Conservation (phyloP, 1,140 invertebrate genomes). For the Micrasema longulum region DNA sequence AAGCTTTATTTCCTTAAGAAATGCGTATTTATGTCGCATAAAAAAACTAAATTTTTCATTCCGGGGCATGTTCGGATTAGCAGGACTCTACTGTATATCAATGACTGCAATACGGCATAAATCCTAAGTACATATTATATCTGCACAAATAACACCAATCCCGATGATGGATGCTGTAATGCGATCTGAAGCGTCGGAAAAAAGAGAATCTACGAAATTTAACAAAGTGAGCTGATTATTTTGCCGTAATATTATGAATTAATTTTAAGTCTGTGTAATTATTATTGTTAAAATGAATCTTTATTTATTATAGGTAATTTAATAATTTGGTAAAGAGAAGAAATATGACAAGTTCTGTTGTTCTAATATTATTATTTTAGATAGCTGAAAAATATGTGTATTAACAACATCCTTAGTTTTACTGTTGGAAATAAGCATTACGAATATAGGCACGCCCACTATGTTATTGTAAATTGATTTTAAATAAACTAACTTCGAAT, state of each 20-base stretch:
- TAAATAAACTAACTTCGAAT: conserved; percentile 35
- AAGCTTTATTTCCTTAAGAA: too few relatives aligned
- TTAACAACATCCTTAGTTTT: conserved; percentile 34
- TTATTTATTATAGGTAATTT: conserved; percentile 34
- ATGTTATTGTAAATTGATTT: conserved; percentile 39
- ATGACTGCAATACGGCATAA: too few relatives aligned
- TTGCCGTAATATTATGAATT: conserved; percentile 29
- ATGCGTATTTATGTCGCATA: too few relatives aligned
- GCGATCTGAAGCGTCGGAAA: too few relatives aligned
- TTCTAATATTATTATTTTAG: conserved; percentile 33
- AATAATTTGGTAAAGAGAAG: conserved; percentile 3
- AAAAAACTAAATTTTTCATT: too few relatives aligned
- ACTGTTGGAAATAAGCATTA: conserved; percentile 24
- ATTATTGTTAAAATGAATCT: conserved; percentile 30
- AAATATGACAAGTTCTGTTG: conserved; percentile 28
- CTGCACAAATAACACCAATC: too few relatives aligned
- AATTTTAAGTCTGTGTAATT: conserved; percentile 33
- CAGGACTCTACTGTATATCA: too few relatives aligned
- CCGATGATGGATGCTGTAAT: too few relatives aligned
- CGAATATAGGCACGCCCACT: conserved; percentile 19
- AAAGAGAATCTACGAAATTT: too few relatives aligned
- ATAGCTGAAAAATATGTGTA: conserved; percentile 30
- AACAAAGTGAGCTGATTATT: conserved; percentile 4
- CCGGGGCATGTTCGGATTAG: too few relatives aligned
- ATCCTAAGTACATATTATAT: too few relatives aligned